Conservation (phyloP, 2,113 vertebrate genomes). For the Oenanthe melanoleuca region DNA sequence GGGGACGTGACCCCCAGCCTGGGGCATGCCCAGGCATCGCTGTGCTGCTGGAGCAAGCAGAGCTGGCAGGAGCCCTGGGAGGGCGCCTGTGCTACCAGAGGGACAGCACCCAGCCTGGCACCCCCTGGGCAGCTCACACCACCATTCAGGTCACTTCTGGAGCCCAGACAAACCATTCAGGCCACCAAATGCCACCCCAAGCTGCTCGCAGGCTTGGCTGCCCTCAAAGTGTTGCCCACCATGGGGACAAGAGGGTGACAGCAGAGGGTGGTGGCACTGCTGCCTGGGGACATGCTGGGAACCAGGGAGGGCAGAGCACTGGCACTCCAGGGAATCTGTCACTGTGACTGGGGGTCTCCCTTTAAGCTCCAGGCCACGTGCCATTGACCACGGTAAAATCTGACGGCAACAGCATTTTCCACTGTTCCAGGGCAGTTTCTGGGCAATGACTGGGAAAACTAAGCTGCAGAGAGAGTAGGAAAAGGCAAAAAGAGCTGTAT, state of each 20-base stretch:
- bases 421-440: background rate
- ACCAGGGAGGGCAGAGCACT: background rate
- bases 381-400: background rate
- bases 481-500: background rate
- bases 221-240: background rate
- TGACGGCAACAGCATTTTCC: background rate
- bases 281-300: background rate
- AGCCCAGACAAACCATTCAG: background rate
- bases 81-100: background rate
- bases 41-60: background rate
- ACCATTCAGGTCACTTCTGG: background rate
- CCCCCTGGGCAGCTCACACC: too few relatives aligned
- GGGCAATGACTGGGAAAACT: background rate
- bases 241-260: background rate
- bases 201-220: background rate
- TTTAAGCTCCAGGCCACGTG: background rate
- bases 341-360: background rate
- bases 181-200: background rate
- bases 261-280: background rate
- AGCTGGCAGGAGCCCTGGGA: background rate
- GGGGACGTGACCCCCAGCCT: accelerated
- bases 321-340: background rate
- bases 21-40: background rate
- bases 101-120: background rate
- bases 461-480: background rate